A percentile compares a stretch with the other conserved stretches of the same genome.
These are phyloP conservation scores for Gracilinanus agilis DNA, from an alignment of 2,113 vertebrate genomes.

Conservation along the genomic window DNA sequence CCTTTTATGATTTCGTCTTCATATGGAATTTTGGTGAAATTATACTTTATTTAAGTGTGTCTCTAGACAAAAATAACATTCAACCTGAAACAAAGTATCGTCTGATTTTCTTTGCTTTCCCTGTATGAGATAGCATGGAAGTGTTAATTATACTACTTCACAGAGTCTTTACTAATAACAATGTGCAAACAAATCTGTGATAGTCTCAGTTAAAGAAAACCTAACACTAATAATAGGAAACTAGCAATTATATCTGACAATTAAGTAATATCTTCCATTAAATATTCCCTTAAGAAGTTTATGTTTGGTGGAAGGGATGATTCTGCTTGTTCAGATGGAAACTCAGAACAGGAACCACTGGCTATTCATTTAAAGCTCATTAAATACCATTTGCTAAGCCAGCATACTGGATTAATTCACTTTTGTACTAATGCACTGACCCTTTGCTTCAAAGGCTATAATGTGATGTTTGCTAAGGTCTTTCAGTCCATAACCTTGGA, in stretches of 20 bases:
- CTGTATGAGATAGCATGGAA: slow-evolving; percentile 89
- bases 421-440: slow-evolving; percentile 87
- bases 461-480: slow-evolving; percentile 80
- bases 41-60: slow-evolving; percentile 86
- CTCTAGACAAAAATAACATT: slow-evolving; percentile 87
- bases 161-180: slow-evolving; percentile 89
- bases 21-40: slow-evolving; percentile 85
- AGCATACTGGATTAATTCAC: slow-evolving; percentile 84
- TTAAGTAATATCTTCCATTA: slow-evolving; percentile 85
- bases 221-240: slow-evolving; percentile 89
- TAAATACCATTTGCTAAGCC: slow-evolving; percentile 83
- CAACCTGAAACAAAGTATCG: slow-evolving; percentile 89
- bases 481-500: slow-evolving; percentile 82
- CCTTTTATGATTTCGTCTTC: slow-evolving; percentile 82
- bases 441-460: slow-evolving; percentile 85
- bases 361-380: slow-evolving; percentile 86
- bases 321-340: slow-evolving; percentile 84
- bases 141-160: slow-evolving; percentile 91
- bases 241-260: slow-evolving; percentile 88
- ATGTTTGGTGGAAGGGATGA: slow-evolving; percentile 79
- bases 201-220: slow-evolving; percentile 87
- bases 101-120: slow-evolving; percentile 89
- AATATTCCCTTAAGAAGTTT: slow-evolving; percentile 88
- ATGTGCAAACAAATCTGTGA: slow-evolving; percentile 90
- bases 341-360: slow-evolving; percentile 79